Conservation (phyloP, 2,113 vertebrate genomes). For the Actenoides lindsayi region DNA sequence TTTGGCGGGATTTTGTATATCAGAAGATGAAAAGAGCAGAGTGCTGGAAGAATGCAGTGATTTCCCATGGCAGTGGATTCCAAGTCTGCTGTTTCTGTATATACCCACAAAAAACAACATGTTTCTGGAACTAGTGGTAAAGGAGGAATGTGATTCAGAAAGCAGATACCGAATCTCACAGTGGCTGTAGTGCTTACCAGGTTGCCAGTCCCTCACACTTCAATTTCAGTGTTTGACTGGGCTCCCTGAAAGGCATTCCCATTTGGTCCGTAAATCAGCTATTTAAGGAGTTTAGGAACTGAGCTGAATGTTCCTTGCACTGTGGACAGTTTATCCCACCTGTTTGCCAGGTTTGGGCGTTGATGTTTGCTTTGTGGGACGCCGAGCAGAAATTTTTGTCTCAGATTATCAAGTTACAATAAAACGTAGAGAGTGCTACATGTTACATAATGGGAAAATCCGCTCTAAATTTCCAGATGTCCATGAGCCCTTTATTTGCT, state of each 20-base stretch:
- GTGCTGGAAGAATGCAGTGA: neutral
- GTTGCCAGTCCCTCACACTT: rapidly evolving
- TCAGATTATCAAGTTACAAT: neutral
- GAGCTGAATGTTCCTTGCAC: neutral
- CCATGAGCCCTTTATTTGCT: neutral
- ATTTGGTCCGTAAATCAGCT: neutral
- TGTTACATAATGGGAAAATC: neutral
- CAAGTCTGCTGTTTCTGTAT: neutral
- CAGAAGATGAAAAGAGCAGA: neutral
- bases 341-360: neutral
- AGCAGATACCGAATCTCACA: neutral
- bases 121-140: neutral
- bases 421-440: neutral
- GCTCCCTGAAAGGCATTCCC: neutral
- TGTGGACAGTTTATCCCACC: neutral
- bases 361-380: neutral
- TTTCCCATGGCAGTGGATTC: neutral
- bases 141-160: neutral
- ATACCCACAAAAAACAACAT: neutral
- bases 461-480: neutral
- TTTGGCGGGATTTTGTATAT: neutral
- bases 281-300: neutral
- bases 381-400: neutral
- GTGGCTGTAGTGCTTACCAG: neutral
- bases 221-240: neutral